Percentiles rank a stretch among this genome's conserved stretches.
These are phyloP conservation scores for Epizoanthus stellaris DNA, from an alignment of 92 coral and sea anemone species.

Conservation along the genomic window DNA sequence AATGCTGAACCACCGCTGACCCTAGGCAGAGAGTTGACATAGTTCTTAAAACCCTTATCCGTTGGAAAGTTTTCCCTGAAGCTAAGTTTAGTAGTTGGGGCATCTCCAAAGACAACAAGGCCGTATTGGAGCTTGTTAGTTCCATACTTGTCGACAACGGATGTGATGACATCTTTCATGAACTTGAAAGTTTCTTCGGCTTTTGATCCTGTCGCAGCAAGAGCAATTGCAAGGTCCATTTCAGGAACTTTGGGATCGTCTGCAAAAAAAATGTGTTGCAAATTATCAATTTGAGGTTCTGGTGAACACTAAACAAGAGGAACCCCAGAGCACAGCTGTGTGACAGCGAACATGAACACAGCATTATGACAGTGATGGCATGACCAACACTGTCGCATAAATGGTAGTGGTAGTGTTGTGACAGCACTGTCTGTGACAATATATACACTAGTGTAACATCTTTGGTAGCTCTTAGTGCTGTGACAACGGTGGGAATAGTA, in stretches of 20 bases:
- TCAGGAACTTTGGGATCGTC: slow-evolving; percentile 49
- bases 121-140: slow-evolving; percentile 52
- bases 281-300: too few relatives aligned
- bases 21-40: slow-evolving; percentile 27
- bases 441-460: too few relatives aligned
- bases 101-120: slow-evolving; percentile 39
- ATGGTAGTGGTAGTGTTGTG: too few relatives aligned
- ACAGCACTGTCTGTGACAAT: too few relatives aligned
- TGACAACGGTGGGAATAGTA: too few relatives aligned
- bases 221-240: slow-evolving; percentile 62
- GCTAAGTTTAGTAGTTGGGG: slow-evolving; percentile 27
- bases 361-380: too few relatives aligned
- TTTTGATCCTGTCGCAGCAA: slow-evolving; percentile 57
- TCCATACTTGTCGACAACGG: slow-evolving; percentile 67
- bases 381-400: too few relatives aligned
- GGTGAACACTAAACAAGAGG: too few relatives aligned
- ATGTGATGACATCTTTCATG: slow-evolving; percentile 45
- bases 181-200: slow-evolving; percentile 60
- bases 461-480: too few relatives aligned
- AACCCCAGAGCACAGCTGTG: too few relatives aligned
- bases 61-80: slow-evolving; percentile 38
- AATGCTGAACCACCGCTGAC: slow-evolving; percentile 19
- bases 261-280: background rate
- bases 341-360: too few relatives aligned
- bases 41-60: slow-evolving; percentile 37